phyloP scores from a whole-genome alignment of 2,113 vertebrate species.

The Struthidea cinerea region DNA sequence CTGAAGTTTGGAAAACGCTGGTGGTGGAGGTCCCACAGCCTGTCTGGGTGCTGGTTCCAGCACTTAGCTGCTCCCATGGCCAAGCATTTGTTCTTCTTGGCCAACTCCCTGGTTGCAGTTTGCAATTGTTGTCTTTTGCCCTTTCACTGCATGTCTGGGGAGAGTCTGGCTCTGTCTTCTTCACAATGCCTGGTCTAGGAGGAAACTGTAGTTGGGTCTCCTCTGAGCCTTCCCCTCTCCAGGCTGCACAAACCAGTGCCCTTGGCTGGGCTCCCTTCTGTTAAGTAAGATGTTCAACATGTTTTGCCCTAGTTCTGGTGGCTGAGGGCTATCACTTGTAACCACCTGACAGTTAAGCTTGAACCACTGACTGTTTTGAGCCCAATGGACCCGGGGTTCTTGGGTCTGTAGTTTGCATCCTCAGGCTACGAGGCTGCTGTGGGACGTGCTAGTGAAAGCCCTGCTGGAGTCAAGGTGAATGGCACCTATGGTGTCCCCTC shows the following conservation, averaged over 20 bases:
- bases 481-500: not conserved
- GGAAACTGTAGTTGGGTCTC: not conserved
- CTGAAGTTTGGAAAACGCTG: not conserved
- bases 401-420: not conserved
- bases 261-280: not conserved
- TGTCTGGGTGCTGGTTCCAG: not conserved
- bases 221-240: not conserved
- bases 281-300: not conserved
- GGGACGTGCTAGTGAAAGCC: not conserved
- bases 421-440: not conserved
- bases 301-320: not conserved
- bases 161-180: not conserved
- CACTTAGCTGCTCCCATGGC: not conserved
- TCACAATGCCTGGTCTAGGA: not conserved
- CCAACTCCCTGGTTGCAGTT: not conserved
- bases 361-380: not conserved
- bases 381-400: not conserved
- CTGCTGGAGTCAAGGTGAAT: not conserved
- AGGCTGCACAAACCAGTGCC: not conserved
- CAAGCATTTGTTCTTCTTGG: not conserved
- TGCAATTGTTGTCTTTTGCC: not conserved
- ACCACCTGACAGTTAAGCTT: not conserved
- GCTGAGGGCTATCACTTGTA: not conserved
- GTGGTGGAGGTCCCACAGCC: not conserved
- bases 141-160: not conserved